These are phyloP conservation scores for Ceraclea dissimilis DNA, from an alignment of 2,888 invertebrate genomes.

Conservation along the genomic window DNA sequence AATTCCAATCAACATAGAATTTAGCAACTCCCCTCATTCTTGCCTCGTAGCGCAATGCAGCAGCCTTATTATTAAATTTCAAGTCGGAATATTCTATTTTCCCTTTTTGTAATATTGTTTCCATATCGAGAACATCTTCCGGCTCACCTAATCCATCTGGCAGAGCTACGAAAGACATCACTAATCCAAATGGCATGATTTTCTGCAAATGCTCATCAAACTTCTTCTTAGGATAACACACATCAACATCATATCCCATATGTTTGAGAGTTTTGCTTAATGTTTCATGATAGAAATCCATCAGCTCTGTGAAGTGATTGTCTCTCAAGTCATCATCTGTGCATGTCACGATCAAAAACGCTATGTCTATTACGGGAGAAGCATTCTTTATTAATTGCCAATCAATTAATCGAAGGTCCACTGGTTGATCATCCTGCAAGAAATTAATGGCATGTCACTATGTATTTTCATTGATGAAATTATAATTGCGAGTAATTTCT, in stretches of 20 bases:
- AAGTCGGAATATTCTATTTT: slow-evolving; percentile 9
- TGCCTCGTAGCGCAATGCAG: slow-evolving; percentile 9
- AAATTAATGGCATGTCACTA: too few relatives aligned
- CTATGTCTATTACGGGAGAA: slow-evolving; percentile 22
- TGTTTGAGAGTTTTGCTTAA: slow-evolving; percentile 4
- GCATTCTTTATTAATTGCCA: slow-evolving; percentile 19
- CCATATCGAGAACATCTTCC: slow-evolving; percentile 19
- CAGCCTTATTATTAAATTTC: slow-evolving; percentile 10
- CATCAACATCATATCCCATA: slow-evolving; percentile 15
- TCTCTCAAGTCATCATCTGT: slow-evolving; percentile 13
- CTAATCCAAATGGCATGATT: slow-evolving; percentile 16
- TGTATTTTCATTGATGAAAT: too few relatives aligned
- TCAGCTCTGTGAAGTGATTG: slow-evolving; percentile 9
- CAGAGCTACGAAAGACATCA: slow-evolving; percentile 12
- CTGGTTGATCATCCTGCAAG: slow-evolving; percentile 15
- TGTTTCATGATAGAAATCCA: slow-evolving; percentile 17
- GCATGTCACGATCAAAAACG: slow-evolving; percentile 19
- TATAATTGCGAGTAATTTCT: too few relatives aligned
- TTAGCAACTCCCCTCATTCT: slow-evolving; percentile 17
- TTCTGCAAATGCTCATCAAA: slow-evolving; percentile 17
- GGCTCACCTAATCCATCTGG: slow-evolving; percentile 17
- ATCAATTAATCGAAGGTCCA: slow-evolving; percentile 15
- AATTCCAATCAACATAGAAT: slow-evolving; percentile 10
- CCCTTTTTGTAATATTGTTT: slow-evolving; percentile 18
- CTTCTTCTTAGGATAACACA: slow-evolving; percentile 12